A percentile compares a stretch with the other conserved stretches of the same genome.
These are phyloP conservation scores for Sigmodon hispidus DNA, from an alignment of 2,113 vertebrate species.

Conservation along the genomic window DNA sequence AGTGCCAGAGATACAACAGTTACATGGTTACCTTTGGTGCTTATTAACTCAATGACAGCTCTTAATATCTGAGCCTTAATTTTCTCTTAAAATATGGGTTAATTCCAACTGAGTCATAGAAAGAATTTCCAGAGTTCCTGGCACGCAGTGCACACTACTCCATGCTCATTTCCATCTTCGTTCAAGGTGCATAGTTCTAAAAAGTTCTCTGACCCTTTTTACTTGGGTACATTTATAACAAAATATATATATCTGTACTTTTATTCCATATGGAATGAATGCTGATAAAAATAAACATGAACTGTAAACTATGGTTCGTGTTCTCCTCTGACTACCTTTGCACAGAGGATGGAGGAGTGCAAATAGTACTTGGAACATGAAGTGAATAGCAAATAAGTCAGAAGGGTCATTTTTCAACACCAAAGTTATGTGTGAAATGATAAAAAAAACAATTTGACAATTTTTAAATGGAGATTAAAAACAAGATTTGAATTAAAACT, in stretches of 20 bases:
- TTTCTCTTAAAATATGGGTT: not conserved
- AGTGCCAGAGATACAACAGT: not conserved
- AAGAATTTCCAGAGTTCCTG: not conserved
- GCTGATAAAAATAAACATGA: not conserved
- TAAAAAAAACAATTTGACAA: not conserved
- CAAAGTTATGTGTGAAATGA: not conserved
- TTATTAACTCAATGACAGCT: fast-evolving
- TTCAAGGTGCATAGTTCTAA: not conserved
- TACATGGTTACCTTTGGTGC: not conserved
- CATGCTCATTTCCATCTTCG: not conserved
- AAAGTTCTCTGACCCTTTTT: not conserved
- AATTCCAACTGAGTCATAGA: not conserved
- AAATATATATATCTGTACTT: not conserved
- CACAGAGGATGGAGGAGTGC: not conserved
- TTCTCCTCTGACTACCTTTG: not conserved
- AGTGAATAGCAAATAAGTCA: not conserved
- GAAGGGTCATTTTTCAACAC: not conserved
- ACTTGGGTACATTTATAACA: not conserved
- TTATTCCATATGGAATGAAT: too few relatives aligned
- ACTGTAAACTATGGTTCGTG: not conserved
- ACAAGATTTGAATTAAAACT: not conserved
- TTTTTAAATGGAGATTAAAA: not conserved
- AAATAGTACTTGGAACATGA: not conserved
- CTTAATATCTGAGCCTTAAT: not conserved
- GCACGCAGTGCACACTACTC: fast-evolving